Evolutionary conservation across 2,113 vertebrate genomes (phyloP).

Genomic region (Corvus cornix): DNA sequence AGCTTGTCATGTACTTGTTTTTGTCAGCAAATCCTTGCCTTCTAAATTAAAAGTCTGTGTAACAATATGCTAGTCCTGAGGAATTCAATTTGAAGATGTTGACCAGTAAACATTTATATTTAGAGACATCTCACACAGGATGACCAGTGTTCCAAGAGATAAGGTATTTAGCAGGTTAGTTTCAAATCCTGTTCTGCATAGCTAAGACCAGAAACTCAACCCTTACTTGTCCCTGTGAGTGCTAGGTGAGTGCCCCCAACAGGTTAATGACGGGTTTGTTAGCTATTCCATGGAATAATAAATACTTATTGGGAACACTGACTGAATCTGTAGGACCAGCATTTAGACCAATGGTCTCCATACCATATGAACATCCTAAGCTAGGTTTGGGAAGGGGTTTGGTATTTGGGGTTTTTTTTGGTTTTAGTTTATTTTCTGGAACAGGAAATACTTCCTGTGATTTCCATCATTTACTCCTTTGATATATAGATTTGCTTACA

Average conservation of each 20-base stretch:
- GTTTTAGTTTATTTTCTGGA: background rate
- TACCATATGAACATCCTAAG: background rate
- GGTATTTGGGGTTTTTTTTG: background rate
- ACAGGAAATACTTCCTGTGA: background rate
- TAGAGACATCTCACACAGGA: background rate
- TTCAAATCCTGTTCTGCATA: background rate
- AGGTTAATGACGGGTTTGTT: background rate
- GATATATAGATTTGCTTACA: background rate
- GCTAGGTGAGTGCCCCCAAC: background rate
- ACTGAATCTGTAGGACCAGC: background rate
- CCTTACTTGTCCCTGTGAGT: background rate
- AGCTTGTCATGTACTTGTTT: background rate
- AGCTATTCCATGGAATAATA: background rate
- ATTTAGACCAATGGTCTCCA: background rate
- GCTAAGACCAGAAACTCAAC: background rate
- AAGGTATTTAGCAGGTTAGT: background rate
- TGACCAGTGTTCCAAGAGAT: background rate
- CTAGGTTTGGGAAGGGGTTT: background rate
- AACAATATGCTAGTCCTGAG: background rate
- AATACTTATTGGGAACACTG: background rate
- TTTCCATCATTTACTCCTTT: background rate
- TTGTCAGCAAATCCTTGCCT: background rate
- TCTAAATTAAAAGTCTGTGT: background rate
- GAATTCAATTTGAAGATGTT: background rate
- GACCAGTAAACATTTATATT: background rate